phyloP scores from a whole-genome alignment of 2,888 invertebrate genomes.

The Catocala fraxini region DNA sequence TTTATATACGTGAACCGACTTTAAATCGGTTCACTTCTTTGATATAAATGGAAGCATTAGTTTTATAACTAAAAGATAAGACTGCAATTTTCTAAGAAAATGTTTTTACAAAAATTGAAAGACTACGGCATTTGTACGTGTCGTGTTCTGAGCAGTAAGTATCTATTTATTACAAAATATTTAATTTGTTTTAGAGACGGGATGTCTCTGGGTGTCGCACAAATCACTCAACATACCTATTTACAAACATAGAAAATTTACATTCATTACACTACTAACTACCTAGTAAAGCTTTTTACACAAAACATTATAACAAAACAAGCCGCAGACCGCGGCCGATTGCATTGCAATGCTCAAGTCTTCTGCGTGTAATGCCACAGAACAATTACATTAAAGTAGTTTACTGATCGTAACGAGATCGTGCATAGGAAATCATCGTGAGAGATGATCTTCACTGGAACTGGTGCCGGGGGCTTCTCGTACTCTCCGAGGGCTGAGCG shows the following conservation, averaged over 20 bases:
- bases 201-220: slow-evolving; percentile 54
- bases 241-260: slow-evolving; percentile 79
- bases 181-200: slow-evolving; percentile 43
- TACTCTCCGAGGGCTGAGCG: slow-evolving; percentile 38
- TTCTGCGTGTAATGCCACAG: slow-evolving; percentile 84
- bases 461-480: slow-evolving; percentile 56
- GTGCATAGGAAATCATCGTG: slow-evolving; percentile 83
- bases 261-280: slow-evolving; percentile 78
- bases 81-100: slow-evolving; percentile 60
- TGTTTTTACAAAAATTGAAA: slow-evolving; percentile 50
- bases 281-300: slow-evolving; percentile 86
- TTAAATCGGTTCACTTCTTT: slow-evolving; percentile 84
- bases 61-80: slow-evolving; percentile 81
- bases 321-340: slow-evolving; percentile 64
- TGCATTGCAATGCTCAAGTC: slow-evolving; percentile 85
- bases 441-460: slow-evolving; percentile 80
- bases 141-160: slow-evolving; percentile 54
- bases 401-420: slow-evolving; percentile 87
- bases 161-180: slow-evolving; percentile 50
- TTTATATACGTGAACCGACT: slow-evolving; percentile 82
- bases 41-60: slow-evolving; percentile 87
- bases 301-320: slow-evolving; percentile 82
- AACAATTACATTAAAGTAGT: slow-evolving; percentile 76
- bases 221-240: slow-evolving; percentile 79
- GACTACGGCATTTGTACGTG: slow-evolving; percentile 58